These are phyloP conservation scores for Aleiodes testaceus DNA, from an alignment of 2,888 invertebrate species.

Conservation along the genomic window DNA sequence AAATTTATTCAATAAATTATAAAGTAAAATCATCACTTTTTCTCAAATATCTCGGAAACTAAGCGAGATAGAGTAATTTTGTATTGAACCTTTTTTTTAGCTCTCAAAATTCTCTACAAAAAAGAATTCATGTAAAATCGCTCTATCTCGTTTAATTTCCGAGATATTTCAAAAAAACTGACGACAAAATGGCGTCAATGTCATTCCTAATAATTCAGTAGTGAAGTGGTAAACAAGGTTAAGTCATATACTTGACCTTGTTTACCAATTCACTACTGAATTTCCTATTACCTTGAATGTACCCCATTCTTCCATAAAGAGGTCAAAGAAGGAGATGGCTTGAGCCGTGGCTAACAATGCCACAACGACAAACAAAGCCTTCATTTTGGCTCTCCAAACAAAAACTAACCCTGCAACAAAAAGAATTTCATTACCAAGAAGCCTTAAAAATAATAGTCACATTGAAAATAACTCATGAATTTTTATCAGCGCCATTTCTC, in stretches of 20 bases:
- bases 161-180: too few relatives aligned
- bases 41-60: too few relatives aligned
- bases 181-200: too few relatives aligned
- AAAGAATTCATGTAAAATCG: too few relatives aligned
- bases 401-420: slow-evolving; percentile 1
- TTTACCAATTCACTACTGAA: too few relatives aligned
- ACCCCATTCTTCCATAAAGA: slow-evolving; percentile 85
- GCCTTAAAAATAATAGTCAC: neutral
- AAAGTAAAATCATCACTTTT: neutral
- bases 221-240: too few relatives aligned
- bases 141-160: too few relatives aligned
- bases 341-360: slow-evolving; percentile 75
- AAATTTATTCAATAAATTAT: neutral
- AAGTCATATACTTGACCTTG: too few relatives aligned
- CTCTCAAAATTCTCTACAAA: too few relatives aligned
- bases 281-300: slow-evolving; percentile 79
- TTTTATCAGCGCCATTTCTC: neutral
- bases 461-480: neutral
- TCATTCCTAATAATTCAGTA: too few relatives aligned
- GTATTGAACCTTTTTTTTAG: too few relatives aligned
- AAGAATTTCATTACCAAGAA: neutral
- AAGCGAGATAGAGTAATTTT: too few relatives aligned
- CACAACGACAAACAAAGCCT: slow-evolving; percentile 3
- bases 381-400: slow-evolving; percentile 1
- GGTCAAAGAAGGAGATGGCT: slow-evolving; percentile 82